Base-by-base conservation (phyloP, 2,888 invertebrate species). In the Auanema sp. region DNA sequence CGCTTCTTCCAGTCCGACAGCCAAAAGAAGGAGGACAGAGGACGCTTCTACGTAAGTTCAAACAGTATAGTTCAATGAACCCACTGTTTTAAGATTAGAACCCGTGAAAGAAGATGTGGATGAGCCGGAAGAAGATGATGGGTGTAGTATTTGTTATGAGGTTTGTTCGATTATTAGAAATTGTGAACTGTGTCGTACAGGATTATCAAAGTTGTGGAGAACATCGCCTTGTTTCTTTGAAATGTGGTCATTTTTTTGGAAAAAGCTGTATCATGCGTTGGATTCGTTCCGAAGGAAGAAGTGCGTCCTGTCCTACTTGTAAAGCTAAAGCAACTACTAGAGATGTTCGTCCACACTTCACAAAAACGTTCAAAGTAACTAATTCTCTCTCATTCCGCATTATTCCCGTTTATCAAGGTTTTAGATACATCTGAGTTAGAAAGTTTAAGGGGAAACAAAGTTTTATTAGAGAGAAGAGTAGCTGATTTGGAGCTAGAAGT, bases 171-270 rank as follows among this genome's bases (percentile, higher is more conserved):
- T 41, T n/a, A 16, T 33, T 40, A 14, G 5, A 6, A 16, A 49
- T 50, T 49, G n/a, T 11, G 10, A 4, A 14, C 16, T 58, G 8
- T 65, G 51, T 41, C n/a, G n/a, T n/a, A n/a, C n/a, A 69, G 70
- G 55, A 62, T 2, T 70, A 60, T 59, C 91, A 90, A 3, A 92
- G 90, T 83, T 89, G 90, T 0, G 95, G 94, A 0, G 89, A 88
- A 0, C 96, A 96, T 84, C 87, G 93, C 58, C 85, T 95, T 2
- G 90, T 90, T n/a, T 90, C 92, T 0, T 85, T 96, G 10, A 90
- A 90, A 80, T 96, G 96, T 84, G 96, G 96, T 0, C 96, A 96
- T 85, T 85, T 95, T 8, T 96, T 93, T 85, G 96, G 96, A 0
- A 80, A 84, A 60, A 83, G 81, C 83, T 86, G 86, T 72, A 85